These are phyloP conservation scores for Propithecus deckenii DNA, from an alignment of 2,797 vertebrate genomes.

Conservation along the genomic window DNA sequence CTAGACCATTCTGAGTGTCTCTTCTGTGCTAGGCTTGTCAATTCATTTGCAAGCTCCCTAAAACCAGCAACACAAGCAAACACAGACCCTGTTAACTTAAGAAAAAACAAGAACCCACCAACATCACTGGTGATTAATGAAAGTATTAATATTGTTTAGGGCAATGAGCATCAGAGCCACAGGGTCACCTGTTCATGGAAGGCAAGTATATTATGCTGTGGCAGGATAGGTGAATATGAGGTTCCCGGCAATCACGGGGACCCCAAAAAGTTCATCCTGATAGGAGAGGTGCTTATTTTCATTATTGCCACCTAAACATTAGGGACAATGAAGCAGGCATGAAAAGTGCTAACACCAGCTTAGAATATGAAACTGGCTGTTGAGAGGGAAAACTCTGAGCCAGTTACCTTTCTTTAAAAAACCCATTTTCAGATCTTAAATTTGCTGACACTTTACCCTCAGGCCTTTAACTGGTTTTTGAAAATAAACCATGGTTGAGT, in stretches of 20 bases:
- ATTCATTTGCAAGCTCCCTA: not conserved
- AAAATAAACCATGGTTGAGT: conserved; percentile 58
- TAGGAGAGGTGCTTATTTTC: not conserved
- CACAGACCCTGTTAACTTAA: not conserved
- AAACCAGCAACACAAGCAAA: not conserved
- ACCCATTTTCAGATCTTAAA: conserved; percentile 67
- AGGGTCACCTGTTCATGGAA: not conserved
- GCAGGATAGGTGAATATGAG: not conserved
- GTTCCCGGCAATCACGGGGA: not conserved
- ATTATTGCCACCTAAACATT: not conserved
- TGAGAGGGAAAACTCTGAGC: conserved; percentile 1
- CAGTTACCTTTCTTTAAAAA: conserved; percentile 22
- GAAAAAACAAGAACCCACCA: not conserved
- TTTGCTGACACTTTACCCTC: conserved; percentile 67
- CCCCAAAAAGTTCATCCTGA: not conserved
- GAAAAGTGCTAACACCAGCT: not conserved
- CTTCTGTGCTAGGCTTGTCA: not conserved
- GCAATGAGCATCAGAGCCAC: not conserved
- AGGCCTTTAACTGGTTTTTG: conserved; percentile 60
- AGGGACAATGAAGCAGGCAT: not conserved
- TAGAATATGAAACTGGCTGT: not conserved
- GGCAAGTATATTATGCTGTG: not conserved
- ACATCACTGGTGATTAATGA: not conserved
- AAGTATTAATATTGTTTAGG: not conserved
- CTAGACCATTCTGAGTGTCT: not conserved